Evolutionary conservation across 2,797 vertebrate species (phyloP), one percentile per base, ranked within the genome.

Genomic region (Melopsittacus undulatus): DNA sequence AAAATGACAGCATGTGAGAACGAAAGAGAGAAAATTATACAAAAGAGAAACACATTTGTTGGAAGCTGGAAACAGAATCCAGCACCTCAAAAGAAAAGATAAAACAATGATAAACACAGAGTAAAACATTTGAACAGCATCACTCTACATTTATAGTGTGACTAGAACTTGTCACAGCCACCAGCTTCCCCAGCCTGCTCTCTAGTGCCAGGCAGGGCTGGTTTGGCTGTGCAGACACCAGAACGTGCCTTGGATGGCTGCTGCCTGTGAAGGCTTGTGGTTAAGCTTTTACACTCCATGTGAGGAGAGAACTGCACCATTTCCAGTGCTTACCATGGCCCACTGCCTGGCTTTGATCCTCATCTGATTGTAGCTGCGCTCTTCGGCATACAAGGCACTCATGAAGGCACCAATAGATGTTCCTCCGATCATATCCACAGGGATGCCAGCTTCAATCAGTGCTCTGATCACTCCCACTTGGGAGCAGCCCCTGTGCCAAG

Each of bases 401-500:
- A 99, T 98, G 24, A 99, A 98, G 34, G 99, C 98, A 34, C 99
- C 99, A 2, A 99, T 98, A 73, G 99, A 99, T 0, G 99, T 99
- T 40, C 99, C 99, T 8, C 99, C 99, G 2, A 99, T 98, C 98
- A 99, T 96, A 96, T 99, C 99, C 7, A 99, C 96, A 0, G 99
- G 99, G 93, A 99, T 99, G 7, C 99, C 98, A 0, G 98, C 98
- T 78, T 99, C 99, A 0, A 97, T 98, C 96, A 99, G 97, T 0
- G 99, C 99, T 59, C 98, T 97, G 97, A 99, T 98, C 57, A 99
- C 88, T 6, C 99, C 99, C 2, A 99, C 98, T 97, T 99, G 99
- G 87, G 98, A 99, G 87, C 98, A 99, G 16, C 99, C 99, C 96
- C 99, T 99, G 97, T 5, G 74, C 34, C 83, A 21, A 36, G 83